phyloP scores from a whole-genome alignment of 1,140 invertebrate genomes.

The Solenopsis fugax region DNA sequence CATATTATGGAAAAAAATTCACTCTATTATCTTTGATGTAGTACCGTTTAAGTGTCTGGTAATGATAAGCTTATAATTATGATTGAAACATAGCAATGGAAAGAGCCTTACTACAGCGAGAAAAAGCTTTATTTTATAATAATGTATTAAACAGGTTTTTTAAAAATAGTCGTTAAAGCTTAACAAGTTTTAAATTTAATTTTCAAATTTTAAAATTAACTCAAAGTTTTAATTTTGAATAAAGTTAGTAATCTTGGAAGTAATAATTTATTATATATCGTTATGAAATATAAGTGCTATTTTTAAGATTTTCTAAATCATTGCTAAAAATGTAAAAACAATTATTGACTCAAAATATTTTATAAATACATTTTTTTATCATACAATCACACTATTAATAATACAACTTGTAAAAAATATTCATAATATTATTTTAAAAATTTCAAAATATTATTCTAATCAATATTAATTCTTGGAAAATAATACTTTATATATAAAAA shows the following conservation, averaged over 20 bases:
- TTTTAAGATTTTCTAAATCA: background rate
- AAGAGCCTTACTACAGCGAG: background rate
- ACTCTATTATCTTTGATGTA: slow-evolving; percentile 6
- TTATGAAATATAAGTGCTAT: background rate
- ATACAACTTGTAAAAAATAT: background rate
- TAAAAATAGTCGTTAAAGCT: background rate
- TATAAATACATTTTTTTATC: too few species aligned
- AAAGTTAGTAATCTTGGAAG: background rate
- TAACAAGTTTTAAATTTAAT: background rate
- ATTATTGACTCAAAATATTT: background rate
- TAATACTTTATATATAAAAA: slow-evolving; percentile 10
- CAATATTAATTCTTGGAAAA: background rate
- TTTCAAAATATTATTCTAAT: slow-evolving; percentile 6
- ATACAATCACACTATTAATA: too few species aligned
- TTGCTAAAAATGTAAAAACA: background rate
- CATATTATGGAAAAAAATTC: slow-evolving; percentile 15
- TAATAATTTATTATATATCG: background rate
- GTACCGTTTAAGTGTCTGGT: background rate
- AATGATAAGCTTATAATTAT: background rate
- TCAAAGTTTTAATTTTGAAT: slow-evolving; percentile 2
- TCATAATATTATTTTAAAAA: slow-evolving; percentile 1
- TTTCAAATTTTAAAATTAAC: background rate
- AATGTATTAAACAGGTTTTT: background rate
- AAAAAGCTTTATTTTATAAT: background rate
- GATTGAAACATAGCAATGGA: background rate